A percentile compares a stretch with the other conserved stretches of the same genome.
Conservation (phyloP, 2,888 invertebrate species). For the Megastigmus dorsalis region DNA sequence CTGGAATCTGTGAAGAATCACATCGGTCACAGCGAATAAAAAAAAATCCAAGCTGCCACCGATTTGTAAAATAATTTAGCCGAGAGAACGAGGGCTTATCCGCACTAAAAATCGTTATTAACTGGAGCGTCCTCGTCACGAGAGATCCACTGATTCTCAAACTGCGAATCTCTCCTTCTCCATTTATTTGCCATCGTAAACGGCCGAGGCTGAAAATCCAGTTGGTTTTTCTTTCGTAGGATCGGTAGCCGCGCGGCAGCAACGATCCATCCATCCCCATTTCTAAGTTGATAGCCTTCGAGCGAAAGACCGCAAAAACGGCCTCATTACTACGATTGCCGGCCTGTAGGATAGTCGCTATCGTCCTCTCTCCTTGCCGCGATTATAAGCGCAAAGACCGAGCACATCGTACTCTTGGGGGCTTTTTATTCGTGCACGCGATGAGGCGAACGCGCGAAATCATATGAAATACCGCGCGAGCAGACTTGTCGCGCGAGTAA, state of each 20-base stretch:
- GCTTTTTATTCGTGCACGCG: background rate
- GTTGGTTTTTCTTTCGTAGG: constrained; percentile 11
- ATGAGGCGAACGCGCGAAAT: constrained; percentile 13
- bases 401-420: background rate
- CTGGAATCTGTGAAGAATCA: too few relatives aligned
- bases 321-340: constrained; percentile 28
- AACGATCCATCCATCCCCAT: constrained; percentile 6
- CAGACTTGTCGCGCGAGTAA: constrained; percentile 13
- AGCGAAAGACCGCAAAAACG: constrained; percentile 41
- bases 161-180: background rate
- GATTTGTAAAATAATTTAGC: too few relatives aligned
- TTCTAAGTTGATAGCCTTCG: constrained; percentile 45
- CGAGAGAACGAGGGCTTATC: too few relatives aligned
- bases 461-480: constrained; percentile 11
- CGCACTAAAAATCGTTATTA: too few relatives aligned
- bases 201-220: background rate
- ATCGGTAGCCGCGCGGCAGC: too few relatives aligned
- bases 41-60: too few relatives aligned
- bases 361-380: background rate
- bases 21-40: too few relatives aligned
- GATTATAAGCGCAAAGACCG: constrained; percentile 13
- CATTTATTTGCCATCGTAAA: constrained; percentile 9
- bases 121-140: too few relatives aligned
- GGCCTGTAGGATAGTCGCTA: background rate
- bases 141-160: too few relatives aligned